These are phyloP conservation scores for Buathra laborator DNA, from an alignment of 2,888 invertebrate genomes.

Conservation along the genomic window DNA sequence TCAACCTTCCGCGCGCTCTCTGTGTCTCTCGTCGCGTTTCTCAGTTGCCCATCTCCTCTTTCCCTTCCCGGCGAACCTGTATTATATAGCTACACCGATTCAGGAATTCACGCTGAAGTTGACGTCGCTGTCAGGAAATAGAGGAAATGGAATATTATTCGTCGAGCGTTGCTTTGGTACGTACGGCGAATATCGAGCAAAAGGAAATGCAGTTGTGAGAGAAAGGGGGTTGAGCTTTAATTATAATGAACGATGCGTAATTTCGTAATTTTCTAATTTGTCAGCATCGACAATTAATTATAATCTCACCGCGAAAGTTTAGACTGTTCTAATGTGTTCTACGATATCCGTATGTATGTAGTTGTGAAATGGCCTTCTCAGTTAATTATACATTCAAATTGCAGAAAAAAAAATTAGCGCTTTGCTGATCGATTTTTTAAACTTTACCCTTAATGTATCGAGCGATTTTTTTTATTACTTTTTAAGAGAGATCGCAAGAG, in stretches of 20 bases:
- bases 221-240: conserved; percentile 13
- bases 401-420: no score
- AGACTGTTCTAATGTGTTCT: no score
- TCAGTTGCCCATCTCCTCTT: conserved; percentile 44
- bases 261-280: conserved; percentile 23
- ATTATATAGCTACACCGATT: conserved; percentile 39
- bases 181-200: conserved; percentile 53
- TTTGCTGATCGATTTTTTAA: no score
- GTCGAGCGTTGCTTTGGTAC: conserved; percentile 22
- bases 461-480: no score
- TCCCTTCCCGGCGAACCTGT: conserved; percentile 17
- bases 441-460: no score
- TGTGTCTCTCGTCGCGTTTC: background rate
- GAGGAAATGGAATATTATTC: conserved; percentile 67
- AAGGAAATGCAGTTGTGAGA: conserved; percentile 41
- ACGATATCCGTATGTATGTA: no score
- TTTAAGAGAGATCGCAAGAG: no score
- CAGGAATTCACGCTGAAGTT: conserved; percentile 58
- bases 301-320: conserved; percentile 10
- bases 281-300: conserved; percentile 37
- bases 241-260: conserved; percentile 47
- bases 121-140: conserved; percentile 59
- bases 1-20: conserved; percentile 39
- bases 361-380: no score
- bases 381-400: no score